Percentiles rank a stretch among this genome's conserved stretches.
phyloP scores from a whole-genome alignment of 2,888 invertebrate species.

The Aspidiotus rigidus region DNA sequence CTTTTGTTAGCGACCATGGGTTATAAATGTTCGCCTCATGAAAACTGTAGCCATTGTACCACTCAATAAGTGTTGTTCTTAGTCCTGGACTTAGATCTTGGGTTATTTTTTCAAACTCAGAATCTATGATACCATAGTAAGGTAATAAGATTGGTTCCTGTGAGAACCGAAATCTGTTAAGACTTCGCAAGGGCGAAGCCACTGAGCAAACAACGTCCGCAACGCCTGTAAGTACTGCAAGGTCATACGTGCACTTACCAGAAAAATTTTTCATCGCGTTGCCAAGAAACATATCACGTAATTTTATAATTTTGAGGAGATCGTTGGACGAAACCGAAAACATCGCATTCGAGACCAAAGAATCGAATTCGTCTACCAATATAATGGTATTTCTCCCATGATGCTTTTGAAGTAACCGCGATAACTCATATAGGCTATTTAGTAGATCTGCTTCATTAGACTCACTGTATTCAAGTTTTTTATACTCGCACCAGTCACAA shows the following conservation, averaged over 20 bases:
- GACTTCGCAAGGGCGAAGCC: conserved; percentile 5
- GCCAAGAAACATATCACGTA: conserved; percentile 9
- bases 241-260: neutral
- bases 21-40: conserved; percentile 11
- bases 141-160: conserved; percentile 14
- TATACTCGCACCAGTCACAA: too few relatives aligned
- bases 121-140: conserved; percentile 11
- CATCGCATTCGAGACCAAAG: conserved; percentile 6
- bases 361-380: neutral
- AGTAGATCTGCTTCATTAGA: too few relatives aligned
- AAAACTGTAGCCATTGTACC: conserved; percentile 16
- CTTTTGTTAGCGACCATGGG: conserved; percentile 8
- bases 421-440: too few relatives aligned
- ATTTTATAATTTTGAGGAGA: conserved; percentile 7
- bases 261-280: conserved; percentile 7
- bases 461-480: too few relatives aligned
- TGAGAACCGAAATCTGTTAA: conserved; percentile 9
- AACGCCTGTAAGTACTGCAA: conserved; percentile 13
- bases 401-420: too few relatives aligned
- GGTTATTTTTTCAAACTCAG: conserved; percentile 6
- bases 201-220: conserved; percentile 1
- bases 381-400: too few relatives aligned
- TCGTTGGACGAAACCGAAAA: conserved; percentile 5
- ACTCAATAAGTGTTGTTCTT: conserved; percentile 13
- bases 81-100: conserved; percentile 10